phyloP scores from a whole-genome alignment of 2,113 vertebrate species.

The Ailurus styani region DNA sequence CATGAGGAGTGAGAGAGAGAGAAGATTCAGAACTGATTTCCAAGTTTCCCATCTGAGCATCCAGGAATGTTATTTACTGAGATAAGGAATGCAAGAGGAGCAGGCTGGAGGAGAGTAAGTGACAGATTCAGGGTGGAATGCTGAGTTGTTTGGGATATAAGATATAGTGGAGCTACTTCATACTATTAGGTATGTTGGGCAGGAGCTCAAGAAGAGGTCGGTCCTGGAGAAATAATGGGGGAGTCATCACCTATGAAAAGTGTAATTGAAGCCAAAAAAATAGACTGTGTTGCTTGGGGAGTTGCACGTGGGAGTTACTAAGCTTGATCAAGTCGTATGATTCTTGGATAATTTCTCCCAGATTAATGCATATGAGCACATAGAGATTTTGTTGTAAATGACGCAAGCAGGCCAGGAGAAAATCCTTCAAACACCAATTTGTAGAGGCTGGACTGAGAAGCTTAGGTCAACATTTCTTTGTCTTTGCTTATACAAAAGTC shows the following conservation, averaged over 20 bases:
- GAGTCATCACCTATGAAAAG: neutral
- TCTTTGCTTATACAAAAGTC: neutral
- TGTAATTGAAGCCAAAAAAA: neutral
- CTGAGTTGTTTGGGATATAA: neutral
- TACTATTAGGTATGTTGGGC: fast-evolving
- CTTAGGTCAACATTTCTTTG: neutral
- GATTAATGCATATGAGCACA: neutral
- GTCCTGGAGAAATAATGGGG: neutral
- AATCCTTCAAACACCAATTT: neutral
- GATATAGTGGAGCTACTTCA: fast-evolving
- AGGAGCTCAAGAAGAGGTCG: neutral
- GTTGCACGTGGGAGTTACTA: neutral
- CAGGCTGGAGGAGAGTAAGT: neutral
- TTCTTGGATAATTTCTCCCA: neutral
- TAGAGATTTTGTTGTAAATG: neutral
- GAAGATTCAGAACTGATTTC: neutral
- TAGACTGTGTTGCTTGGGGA: neutral
- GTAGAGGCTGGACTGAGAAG: neutral
- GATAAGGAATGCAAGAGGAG: neutral
- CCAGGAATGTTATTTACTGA: neutral
- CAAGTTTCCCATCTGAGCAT: neutral
- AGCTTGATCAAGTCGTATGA: neutral
- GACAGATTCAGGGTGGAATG: neutral
- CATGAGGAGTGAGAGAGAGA: neutral
- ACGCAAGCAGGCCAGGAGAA: neutral